Base-by-base conservation (phyloP, 2,113 vertebrate genomes). In the Zapornia atra region DNA sequence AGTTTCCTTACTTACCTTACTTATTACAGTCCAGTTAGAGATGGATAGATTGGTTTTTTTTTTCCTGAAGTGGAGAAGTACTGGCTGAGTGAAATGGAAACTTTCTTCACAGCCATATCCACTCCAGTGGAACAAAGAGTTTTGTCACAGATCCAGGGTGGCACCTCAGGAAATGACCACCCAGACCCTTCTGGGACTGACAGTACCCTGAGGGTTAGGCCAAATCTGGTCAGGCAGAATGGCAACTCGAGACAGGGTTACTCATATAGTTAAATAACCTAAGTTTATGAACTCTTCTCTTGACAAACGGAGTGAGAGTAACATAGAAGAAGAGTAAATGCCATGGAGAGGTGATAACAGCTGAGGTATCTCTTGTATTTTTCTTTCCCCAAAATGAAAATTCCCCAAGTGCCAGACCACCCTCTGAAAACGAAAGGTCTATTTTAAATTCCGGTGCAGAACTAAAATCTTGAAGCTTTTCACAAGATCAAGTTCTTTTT, bases 91-190 rank as follows among this genome's bases (percentile, higher is more conserved):
- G 21, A 78, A 81, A 48, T 28, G 5, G 9, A 61, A 65, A 36
- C 10, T 40, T 85, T 64, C 34, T 4, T 11, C 26, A 68, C 42
- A 68, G 2, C 8, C 5, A 1, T 36, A 64, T 19, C 10, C 31
- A 42, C 17, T 60, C 51, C 1, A 5, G 22, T 38, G 20, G 26
- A 77, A 72, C 0, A 1, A 81, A 66, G 12, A 3, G 15, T 1
- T 60, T 40, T 85, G 15, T 60, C 51, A 40, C 7, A 40, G 9
- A 8, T 51, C 6, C 28, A 51, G 18, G 11, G 6, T 66, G 33
- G 10, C 10, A 86, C 17, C 7, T 59, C 0, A 0, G 14, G 9
- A 86, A 56, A 70, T 38, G 11, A 60, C 17, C 10, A 79, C 4
- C 14, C 50, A 54, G 21, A 3, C 5, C 5, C 21, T 38, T 79